Conservation (phyloP, 2,797 vertebrate genomes). For the Enteromius mattozi region DNA sequence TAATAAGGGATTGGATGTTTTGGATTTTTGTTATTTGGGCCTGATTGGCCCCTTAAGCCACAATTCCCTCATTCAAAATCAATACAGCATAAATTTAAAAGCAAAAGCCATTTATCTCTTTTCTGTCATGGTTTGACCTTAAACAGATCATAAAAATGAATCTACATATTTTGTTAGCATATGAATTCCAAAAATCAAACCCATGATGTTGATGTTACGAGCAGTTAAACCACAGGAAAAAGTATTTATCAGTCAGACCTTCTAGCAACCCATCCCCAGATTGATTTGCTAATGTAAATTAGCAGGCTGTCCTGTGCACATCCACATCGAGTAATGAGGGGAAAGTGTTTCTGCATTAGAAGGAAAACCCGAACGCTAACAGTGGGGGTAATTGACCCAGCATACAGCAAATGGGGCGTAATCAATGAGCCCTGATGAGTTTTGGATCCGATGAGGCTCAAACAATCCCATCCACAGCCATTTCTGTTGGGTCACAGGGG, state of each 20-base stretch:
- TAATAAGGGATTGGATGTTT: neutral
- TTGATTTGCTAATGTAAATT: conserved; percentile 46
- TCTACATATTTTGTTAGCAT: neutral
- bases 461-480: conserved; percentile 9
- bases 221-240: neutral
- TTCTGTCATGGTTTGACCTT: neutral
- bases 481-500: conserved; percentile 32
- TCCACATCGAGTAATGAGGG: conserved; percentile 43
- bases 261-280: conserved; percentile 7
- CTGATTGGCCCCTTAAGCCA: neutral
- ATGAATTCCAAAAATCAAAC: neutral
- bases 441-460: conserved; percentile 50
- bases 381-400: conserved; percentile 53
- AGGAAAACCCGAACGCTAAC: conserved; percentile 42
- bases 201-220: neutral
- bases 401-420: conserved; percentile 54
- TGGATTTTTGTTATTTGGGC: neutral
- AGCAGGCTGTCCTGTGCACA: conserved; percentile 16
- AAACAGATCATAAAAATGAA: neutral
- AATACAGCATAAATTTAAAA: neutral
- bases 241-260: conserved; percentile 15
- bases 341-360: conserved; percentile 43
- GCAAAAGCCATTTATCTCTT: neutral
- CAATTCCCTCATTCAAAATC: neutral
- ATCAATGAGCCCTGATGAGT: conserved; percentile 51